A percentile compares a stretch with the other conserved stretches of the same genome.
phyloP scores from a whole-genome alignment of 2,113 vertebrate species.

The Zapus hudsonius region DNA sequence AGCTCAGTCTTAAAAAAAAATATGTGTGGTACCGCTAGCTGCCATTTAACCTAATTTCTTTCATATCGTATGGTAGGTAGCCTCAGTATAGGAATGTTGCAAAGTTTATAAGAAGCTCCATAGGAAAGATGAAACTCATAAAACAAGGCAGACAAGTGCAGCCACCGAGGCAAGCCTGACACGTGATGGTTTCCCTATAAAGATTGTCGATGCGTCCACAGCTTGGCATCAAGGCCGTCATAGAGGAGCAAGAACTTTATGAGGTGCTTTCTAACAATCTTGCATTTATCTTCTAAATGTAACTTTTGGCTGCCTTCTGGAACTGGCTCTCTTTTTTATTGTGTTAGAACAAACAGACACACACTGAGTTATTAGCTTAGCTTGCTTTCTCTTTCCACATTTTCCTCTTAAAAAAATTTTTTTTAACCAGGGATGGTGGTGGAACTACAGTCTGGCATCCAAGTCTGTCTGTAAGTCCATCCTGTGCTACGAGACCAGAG shows the following conservation, averaged over 20 bases:
- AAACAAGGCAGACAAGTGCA: not conserved
- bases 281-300: constrained; percentile 62
- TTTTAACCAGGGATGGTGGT: constrained; percentile 27
- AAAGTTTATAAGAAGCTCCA: constrained; percentile 21
- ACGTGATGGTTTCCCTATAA: constrained; percentile 35
- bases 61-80: constrained; percentile 38
- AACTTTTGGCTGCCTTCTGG: constrained; percentile 40
- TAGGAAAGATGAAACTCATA: constrained; percentile 39
- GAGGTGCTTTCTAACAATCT: constrained; percentile 65
- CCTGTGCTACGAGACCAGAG: not conserved
- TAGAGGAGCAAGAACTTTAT: constrained; percentile 21
- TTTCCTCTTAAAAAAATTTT: constrained; percentile 58
- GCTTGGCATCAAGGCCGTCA: not conserved
- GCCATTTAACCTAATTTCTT: constrained; percentile 36
- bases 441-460: constrained; percentile 30
- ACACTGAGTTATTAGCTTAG: constrained; percentile 42
- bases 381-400: constrained; percentile 33
- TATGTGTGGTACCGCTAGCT: not conserved
- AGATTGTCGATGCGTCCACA: constrained; percentile 14
- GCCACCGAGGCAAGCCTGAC: not conserved
- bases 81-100: not conserved
- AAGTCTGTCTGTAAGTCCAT: not conserved
- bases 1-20: constrained; percentile 19
- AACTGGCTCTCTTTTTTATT: constrained; percentile 25
- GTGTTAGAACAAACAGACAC: constrained; percentile 24